These are phyloP conservation scores for Pseudochirops corinnae DNA, from an alignment of 2,797 vertebrate genomes.

Conservation along the genomic window DNA sequence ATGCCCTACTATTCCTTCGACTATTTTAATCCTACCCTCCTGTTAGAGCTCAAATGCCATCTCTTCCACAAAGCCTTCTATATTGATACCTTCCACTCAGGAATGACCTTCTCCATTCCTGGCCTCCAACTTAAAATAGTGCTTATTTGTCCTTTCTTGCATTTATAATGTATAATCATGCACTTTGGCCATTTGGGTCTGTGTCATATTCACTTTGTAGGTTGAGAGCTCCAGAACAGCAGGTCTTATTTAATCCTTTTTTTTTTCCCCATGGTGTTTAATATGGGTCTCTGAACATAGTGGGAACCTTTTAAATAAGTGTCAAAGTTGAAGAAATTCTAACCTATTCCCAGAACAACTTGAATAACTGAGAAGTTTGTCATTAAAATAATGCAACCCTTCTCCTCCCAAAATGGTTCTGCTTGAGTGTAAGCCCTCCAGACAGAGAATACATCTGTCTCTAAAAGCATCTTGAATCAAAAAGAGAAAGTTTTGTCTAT, in stretches of 20 bases:
- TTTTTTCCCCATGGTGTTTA: not conserved
- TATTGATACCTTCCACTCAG: not conserved
- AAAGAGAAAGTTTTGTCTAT: not conserved
- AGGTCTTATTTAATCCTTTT: not conserved
- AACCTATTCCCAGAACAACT: not conserved
- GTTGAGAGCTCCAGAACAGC: not conserved
- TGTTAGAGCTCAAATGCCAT: not conserved
- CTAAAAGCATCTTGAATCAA: not conserved
- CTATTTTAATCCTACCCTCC: not conserved
- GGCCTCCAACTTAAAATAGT: not conserved
- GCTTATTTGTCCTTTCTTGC: not conserved
- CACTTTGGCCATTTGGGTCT: not conserved
- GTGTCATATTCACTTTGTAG: not conserved
- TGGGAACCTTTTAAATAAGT: not conserved
- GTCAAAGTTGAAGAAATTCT: not conserved
- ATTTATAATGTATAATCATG: not conserved
- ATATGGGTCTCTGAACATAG: not conserved
- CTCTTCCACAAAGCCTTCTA: not conserved
- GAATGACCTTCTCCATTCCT: not conserved
- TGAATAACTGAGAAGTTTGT: constrained; percentile 13
- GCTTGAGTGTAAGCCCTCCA: not conserved
- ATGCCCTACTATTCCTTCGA: not conserved
- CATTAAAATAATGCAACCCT: constrained; percentile 27
- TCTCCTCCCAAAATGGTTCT: constrained; percentile 18
- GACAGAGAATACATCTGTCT: not conserved